These are phyloP conservation scores for Orthonevra nobilis DNA, from an alignment of 2,888 invertebrate species.

Conservation along the genomic window DNA sequence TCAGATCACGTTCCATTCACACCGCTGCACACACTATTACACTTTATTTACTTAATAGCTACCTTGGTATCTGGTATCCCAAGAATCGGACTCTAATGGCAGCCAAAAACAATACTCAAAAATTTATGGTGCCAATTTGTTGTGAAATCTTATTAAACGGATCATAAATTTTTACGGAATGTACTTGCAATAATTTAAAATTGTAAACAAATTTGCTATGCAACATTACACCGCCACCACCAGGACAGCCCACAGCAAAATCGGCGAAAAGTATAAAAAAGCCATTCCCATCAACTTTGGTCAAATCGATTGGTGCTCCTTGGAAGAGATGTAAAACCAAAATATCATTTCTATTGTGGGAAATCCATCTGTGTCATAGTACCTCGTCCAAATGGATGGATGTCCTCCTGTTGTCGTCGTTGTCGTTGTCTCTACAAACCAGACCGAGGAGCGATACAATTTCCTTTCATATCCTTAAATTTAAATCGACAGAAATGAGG, in stretches of 20 bases:
- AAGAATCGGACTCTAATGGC: background rate
- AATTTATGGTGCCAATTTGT: slow-evolving; percentile 63
- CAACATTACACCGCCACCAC: slow-evolving; percentile 58
- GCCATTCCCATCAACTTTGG: slow-evolving; percentile 53
- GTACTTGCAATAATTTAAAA: slow-evolving; percentile 67
- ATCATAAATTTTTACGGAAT: slow-evolving; percentile 66
- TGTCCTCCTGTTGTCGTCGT: slow-evolving; percentile 28
- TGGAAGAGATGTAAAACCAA: slow-evolving; percentile 34
- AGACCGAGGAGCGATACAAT: slow-evolving; percentile 25
- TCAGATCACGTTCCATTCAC: slow-evolving; percentile 50
- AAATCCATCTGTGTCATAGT: slow-evolving; percentile 6
- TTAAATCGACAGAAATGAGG: slow-evolving; percentile 68
- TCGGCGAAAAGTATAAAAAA: background rate
- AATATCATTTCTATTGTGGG: slow-evolving; percentile 52
- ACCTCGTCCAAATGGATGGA: slow-evolving; percentile 39
- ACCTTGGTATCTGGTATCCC: no score
- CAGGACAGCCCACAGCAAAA: background rate
- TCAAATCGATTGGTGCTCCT: slow-evolving; percentile 53
- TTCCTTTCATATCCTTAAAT: slow-evolving; percentile 65
- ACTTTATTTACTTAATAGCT: slow-evolving; percentile 34
- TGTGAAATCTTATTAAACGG: slow-evolving; percentile 69
- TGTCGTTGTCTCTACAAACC: slow-evolving; percentile 18
- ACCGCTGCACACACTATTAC: slow-evolving; percentile 23
- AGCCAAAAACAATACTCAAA: slow-evolving; percentile 18
- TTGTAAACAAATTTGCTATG: slow-evolving; percentile 64